phyloP scores from a whole-genome alignment of 2,113 vertebrate species.

The Etheostoma cragini region DNA sequence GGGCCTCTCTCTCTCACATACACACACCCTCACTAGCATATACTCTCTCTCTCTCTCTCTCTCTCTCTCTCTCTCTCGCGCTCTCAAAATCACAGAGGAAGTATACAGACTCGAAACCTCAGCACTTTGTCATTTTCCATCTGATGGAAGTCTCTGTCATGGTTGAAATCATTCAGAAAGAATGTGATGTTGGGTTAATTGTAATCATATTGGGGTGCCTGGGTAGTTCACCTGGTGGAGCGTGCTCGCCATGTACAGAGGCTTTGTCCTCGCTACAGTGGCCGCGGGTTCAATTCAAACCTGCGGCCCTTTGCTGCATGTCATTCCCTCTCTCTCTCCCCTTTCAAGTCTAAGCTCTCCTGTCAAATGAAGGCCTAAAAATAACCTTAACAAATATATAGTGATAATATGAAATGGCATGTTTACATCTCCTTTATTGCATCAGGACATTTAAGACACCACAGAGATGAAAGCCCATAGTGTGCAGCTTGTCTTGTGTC shows the following conservation, averaged over 20 bases:
- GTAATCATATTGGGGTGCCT: background rate
- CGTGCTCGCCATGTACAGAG: too few species aligned
- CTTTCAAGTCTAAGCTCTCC: too few species aligned
- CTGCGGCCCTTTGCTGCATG: too few species aligned
- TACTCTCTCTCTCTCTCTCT: conserved; percentile 19
- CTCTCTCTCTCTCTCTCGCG: conserved; percentile 33
- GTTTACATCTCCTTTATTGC: background rate
- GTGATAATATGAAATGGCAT: background rate
- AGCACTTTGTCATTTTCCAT: conserved; percentile 62
- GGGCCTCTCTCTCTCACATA: conserved; percentile 16
- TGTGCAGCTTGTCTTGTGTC: background rate
- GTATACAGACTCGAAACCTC: conserved; percentile 68
- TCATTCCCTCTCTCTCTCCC: too few species aligned
- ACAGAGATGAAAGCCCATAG: background rate
- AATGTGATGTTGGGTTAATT: background rate
- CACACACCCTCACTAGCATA: background rate
- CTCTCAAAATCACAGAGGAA: conserved; percentile 75
- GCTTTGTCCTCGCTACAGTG: too few species aligned
- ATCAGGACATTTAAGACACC: background rate
- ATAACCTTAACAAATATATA: too few species aligned
- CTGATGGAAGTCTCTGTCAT: conserved; percentile 49
- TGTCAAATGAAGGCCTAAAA: too few species aligned
- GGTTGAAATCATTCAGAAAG: conserved; percentile 48
- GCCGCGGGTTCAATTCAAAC: too few species aligned
- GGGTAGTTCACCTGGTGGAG: too few species aligned